Conservation (phyloP, 2,113 vertebrate species). For the Psettodes erumei region DNA sequence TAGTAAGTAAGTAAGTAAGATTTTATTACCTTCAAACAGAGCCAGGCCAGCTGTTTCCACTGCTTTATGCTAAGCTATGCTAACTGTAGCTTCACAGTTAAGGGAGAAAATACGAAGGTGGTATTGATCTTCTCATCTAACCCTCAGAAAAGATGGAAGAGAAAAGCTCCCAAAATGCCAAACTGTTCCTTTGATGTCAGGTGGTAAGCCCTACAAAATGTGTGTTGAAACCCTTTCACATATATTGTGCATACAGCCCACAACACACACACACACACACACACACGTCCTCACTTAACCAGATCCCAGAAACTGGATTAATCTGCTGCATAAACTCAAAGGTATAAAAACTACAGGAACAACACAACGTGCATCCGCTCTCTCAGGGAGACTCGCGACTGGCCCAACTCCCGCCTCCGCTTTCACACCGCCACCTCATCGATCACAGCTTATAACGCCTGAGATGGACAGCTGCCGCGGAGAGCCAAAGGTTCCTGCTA, state of each 20-base stretch:
- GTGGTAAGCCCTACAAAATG: neutral
- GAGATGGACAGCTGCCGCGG: conserved; percentile 60
- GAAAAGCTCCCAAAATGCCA: too few relatives aligned
- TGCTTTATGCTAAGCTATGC: neutral
- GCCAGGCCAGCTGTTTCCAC: neutral
- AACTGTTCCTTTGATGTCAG: too few relatives aligned
- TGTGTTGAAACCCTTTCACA: neutral
- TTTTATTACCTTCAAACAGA: neutral
- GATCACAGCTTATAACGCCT: conserved; percentile 53
- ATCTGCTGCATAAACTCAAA: neutral
- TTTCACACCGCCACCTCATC: conserved; percentile 49
- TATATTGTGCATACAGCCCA: too few relatives aligned
- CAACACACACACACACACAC: neutral
- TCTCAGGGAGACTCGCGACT: neutral
- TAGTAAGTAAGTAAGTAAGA: too few relatives aligned
- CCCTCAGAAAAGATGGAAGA: neutral
- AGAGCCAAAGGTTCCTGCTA: conserved; percentile 52
- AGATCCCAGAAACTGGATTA: neutral
- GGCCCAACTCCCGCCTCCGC: conserved; percentile 3
- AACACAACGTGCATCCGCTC: neutral
- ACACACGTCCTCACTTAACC: neutral
- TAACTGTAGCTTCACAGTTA: neutral
- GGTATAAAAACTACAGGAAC: neutral
- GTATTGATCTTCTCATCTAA: neutral
- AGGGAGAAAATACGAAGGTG: neutral